Evolutionary conservation across 2,113 vertebrate genomes (phyloP), one percentile per base, ranked within the genome.

Genomic region (Triplophysa dalaica): DNA sequence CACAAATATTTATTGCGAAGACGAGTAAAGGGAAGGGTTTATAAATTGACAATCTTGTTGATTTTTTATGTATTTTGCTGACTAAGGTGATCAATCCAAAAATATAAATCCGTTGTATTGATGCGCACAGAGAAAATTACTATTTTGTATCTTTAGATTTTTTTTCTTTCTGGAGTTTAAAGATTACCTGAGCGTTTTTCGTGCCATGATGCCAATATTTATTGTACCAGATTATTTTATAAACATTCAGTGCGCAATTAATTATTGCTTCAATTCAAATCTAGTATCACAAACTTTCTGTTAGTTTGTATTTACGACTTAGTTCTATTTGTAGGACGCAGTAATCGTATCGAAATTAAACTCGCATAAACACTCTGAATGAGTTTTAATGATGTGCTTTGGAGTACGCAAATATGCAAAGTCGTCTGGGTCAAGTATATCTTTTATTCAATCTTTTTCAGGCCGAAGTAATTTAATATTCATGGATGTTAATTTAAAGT

Each of bases 401-500:
- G 24, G 72, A 84, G 52, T 67, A 76, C 52, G 78, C 16, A 77
- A 86, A 83, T 87, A 82, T 84, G 81, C 79, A 88, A 85, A 88
- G 70, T 79, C 63, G 81, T 78, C 84, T 85, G 81, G 75, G 84
- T 90, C 86, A 91, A 89, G 91, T 88, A 89, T 87, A 86, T 83
- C 83, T 82, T 87, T 90, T 87, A 89, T 91, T 91, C 87, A 81
- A 70, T 64, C 83, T 84, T 85, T 83, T 87, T 88, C 82, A 78
- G 74, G 74, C 79, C 79, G 85, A 85, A 82, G 85, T 90, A 92
- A 91, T 92, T 95, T 94, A 94, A 95, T 95, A 95, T 95, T 95
- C 94, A 95, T 95, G 94, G 93, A 89, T 93, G 91, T 95, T 95
- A 95, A 95, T 95, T 94, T 94, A 95, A 94, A 93, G 92, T 92